Evolutionary conservation across 2,888 invertebrate species (phyloP).

Genomic region (Eupithecia dodoneata): DNA sequence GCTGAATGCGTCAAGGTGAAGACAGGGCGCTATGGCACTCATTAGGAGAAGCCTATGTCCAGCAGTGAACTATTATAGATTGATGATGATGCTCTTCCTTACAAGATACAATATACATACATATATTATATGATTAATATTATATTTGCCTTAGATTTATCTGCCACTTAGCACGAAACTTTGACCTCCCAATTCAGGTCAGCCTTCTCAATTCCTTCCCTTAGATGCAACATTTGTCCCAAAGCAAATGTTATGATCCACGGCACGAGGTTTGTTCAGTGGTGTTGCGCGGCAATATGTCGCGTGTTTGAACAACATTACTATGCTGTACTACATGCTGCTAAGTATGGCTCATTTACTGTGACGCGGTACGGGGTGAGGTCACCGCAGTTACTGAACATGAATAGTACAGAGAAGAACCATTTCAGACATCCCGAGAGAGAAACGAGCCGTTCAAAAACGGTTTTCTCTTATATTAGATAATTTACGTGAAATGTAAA

Average conservation of each 20-base stretch:
- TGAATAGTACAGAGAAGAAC: too few species aligned
- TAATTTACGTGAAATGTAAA: too few species aligned
- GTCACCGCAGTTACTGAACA: background rate
- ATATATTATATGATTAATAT: too few species aligned
- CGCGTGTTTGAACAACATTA: constrained; percentile 44
- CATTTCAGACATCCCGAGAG: too few species aligned
- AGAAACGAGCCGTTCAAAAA: too few species aligned
- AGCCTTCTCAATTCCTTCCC: background rate
- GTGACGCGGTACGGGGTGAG: constrained; percentile 26
- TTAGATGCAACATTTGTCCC: constrained; percentile 15
- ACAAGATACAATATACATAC: too few species aligned
- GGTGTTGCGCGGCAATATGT: constrained; percentile 37
- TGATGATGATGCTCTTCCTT: too few species aligned
- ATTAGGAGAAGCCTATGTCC: too few species aligned
- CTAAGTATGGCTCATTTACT: constrained; percentile 43
- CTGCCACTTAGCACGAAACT: background rate
- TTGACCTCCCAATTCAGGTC: background rate
- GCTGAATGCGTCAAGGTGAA: too few species aligned
- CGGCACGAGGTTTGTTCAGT: constrained; percentile 20
- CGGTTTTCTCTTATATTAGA: too few species aligned
- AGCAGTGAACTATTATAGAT: too few species aligned
- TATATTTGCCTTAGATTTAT: background rate
- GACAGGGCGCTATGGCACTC: too few species aligned
- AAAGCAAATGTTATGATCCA: constrained; percentile 21
- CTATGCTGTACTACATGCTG: constrained; percentile 34